Base-by-base conservation (phyloP, 2,113 vertebrate genomes). In the Cyanocitta stelleri region DNA sequence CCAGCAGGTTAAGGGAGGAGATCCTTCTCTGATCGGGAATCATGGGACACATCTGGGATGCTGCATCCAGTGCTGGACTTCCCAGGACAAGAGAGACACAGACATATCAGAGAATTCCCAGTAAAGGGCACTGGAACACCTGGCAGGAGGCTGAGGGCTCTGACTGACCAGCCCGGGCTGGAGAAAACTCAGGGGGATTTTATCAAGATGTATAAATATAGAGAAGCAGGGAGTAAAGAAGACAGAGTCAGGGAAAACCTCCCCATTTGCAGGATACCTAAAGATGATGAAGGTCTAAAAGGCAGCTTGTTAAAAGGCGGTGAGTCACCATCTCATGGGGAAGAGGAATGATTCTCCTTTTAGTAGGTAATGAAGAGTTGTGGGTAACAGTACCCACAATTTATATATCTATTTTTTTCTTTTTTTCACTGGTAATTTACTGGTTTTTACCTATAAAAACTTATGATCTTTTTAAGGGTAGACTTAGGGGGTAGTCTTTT, bases 41-140 rank as follows among this genome's bases (percentile, higher is more conserved):
- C 0, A 0, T 17, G 20, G 62, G 74, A 32, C 3, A 21, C 8
- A 46, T 32, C 32, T 67, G 48, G 15, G 23, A 10, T 67, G 7
- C n/a, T 66, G 32, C 74, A 35, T 16, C 29, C 46, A 16, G 0
- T 18, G 14, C 20, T 72, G 67, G 22, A 11, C 18, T 84, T 8
- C 37, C 2, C 24, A 35, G 32, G 39, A 46, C 7, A 11, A 55
- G 9, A 13, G 10, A 35, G 56, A 71, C 20, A 14, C 0, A 1
- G 18, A 30, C 4, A 9, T 29, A 5, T 3, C 10, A 30, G 18
- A 77, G 7, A 19, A 43, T 5, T 1, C 35, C 14, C 41, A 49
- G 13, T 7, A 26, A 73, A 66, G 20, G 33, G 14, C 14, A 77
- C 20, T 46, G 15, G 10, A 55, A 4, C 11, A 19, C 15, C 6